phyloP scores from a whole-genome alignment of 1,140 invertebrate genomes.

The Gyrodactylus salaris region DNA sequence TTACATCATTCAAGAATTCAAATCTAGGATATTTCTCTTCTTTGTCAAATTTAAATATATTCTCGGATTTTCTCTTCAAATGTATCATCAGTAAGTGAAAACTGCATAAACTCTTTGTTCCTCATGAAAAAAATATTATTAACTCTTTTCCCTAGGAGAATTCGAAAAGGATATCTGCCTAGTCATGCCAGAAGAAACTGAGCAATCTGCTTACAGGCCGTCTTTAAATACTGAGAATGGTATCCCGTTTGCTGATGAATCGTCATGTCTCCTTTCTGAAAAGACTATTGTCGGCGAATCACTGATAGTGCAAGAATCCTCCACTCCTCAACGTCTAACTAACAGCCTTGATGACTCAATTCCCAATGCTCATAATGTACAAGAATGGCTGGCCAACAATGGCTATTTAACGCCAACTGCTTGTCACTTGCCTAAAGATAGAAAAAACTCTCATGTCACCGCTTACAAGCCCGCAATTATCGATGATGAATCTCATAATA shows the following conservation, averaged over 20 bases:
- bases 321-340: neutral
- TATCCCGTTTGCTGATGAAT: neutral
- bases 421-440: neutral
- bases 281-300: neutral
- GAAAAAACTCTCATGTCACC: neutral
- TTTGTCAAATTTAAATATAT: neutral
- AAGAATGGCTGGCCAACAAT: neutral
- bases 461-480: neutral
- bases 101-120: neutral
- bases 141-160: too few species aligned
- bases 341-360: neutral
- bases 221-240: neutral
- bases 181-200: too few species aligned
- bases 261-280: neutral
- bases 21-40: neutral
- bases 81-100: neutral
- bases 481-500: neutral
- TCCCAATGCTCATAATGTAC: neutral
- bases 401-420: neutral
- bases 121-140: neutral
- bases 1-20: neutral
- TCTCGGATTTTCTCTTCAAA: neutral
- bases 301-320: neutral
- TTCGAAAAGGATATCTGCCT: too few species aligned
- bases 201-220: neutral